phyloP scores from a whole-genome alignment of 2,113 vertebrate species.

The Columba janthina region DNA sequence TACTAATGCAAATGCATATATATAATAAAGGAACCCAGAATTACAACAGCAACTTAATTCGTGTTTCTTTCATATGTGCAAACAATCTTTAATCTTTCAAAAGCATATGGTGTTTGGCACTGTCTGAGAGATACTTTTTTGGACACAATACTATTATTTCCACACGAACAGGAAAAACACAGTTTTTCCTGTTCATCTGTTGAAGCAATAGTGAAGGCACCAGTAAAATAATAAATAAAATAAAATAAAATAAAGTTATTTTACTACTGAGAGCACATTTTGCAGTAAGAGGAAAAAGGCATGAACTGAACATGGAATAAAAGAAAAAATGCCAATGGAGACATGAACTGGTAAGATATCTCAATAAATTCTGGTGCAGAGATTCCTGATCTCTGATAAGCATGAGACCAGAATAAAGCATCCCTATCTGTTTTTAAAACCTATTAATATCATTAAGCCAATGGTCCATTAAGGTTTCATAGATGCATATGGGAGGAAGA shows the following conservation, averaged over 20 bases:
- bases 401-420: neutral
- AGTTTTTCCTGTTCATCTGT: no score
- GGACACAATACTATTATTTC: neutral
- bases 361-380: neutral
- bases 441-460: neutral
- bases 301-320: neutral
- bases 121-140: neutral
- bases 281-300: neutral
- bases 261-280: neutral
- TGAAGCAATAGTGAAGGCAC: neutral
- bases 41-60: neutral
- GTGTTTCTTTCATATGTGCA: neutral
- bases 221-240: neutral
- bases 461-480: neutral
- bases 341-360: neutral
- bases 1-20: neutral
- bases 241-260: neutral
- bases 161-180: fast-evolving
- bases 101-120: neutral
- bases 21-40: neutral
- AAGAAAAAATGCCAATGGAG: neutral
- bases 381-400: neutral
- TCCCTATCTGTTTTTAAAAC: neutral
- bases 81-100: neutral
- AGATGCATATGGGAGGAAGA: neutral